These are phyloP conservation scores for Phymorhynchus buccinoides DNA, from an alignment of 1,140 invertebrate genomes.

Conservation along the genomic window DNA sequence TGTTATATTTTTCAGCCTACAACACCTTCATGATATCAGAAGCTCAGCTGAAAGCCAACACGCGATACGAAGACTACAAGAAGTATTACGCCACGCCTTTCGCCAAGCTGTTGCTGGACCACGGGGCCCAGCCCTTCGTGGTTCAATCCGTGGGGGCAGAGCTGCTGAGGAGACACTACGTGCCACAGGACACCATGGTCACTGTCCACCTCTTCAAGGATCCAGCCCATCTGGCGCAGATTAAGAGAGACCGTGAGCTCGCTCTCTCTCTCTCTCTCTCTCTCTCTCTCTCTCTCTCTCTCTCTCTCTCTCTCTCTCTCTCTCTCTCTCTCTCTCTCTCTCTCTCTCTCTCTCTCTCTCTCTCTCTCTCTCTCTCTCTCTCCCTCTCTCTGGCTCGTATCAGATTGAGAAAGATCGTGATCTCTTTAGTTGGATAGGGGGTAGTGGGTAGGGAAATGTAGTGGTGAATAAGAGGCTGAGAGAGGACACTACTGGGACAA, in stretches of 20 bases:
- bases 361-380: too few species aligned
- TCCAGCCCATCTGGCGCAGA: slow-evolving; percentile 38
- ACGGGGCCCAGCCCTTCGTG: slow-evolving; percentile 49
- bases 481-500: too few species aligned
- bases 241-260: slow-evolving; percentile 48
- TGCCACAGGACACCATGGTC: slow-evolving; percentile 43
- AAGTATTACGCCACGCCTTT: slow-evolving; percentile 42
- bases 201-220: slow-evolving; percentile 49
- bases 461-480: too few species aligned
- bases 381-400: too few species aligned
- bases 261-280: too few species aligned
- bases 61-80: slow-evolving; percentile 41
- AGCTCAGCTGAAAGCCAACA: slow-evolving; percentile 21
- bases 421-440: too few species aligned
- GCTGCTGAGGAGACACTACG: slow-evolving; percentile 44
- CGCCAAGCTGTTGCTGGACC: slow-evolving; percentile 45
- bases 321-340: too few species aligned
- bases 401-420: too few species aligned
- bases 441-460: too few species aligned
- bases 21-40: slow-evolving; percentile 53
- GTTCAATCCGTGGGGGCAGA: slow-evolving; percentile 48
- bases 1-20: slow-evolving; percentile 27
- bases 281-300: too few species aligned
- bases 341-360: too few species aligned
- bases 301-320: too few species aligned